phyloP scores from a whole-genome alignment of 1,140 invertebrate genomes.

The Drosophila subpulchrella region DNA sequence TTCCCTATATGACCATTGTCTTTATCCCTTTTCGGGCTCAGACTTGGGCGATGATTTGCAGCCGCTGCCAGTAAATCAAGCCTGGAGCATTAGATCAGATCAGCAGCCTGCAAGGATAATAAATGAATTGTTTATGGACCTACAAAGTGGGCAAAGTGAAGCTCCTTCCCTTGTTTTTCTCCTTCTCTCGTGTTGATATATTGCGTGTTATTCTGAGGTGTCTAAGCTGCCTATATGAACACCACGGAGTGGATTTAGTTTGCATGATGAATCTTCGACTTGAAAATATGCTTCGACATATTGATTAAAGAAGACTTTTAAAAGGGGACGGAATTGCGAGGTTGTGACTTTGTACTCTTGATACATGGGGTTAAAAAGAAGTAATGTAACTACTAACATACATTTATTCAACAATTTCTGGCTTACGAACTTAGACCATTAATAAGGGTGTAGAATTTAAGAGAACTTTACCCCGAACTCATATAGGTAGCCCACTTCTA shows the following conservation, averaged over 20 bases:
- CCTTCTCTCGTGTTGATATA: conserved; percentile 18
- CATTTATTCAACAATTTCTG: too few species aligned
- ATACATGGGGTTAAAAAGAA: too few species aligned
- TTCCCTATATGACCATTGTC: conserved; percentile 51
- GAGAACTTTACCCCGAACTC: too few species aligned
- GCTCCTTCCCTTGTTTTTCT: neutral
- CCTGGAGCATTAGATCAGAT: conserved; percentile 75
- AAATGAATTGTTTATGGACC: conserved; percentile 82
- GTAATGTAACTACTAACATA: too few species aligned
- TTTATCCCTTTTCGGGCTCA: conserved; percentile 66
- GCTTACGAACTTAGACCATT: too few species aligned
- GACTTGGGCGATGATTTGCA: conserved; percentile 77
- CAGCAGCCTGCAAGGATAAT: conserved; percentile 71
- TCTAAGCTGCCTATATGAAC: conserved; percentile 4
- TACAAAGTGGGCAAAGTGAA: conserved; percentile 43
- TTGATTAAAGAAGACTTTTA: neutral
- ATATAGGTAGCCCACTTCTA: too few species aligned
- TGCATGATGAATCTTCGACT: conserved; percentile 6
- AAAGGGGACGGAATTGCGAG: neutral
- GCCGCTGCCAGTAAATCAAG: conserved; percentile 83
- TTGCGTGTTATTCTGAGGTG: conserved; percentile 30
- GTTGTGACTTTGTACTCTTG: neutral
- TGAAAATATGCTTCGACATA: neutral
- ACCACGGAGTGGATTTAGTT: conserved; percentile 10
- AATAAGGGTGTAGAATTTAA: too few species aligned